Percentiles rank a stretch among this genome's conserved stretches.
These are phyloP conservation scores for Lagorchestes hirsutus DNA, from an alignment of 2,797 vertebrate genomes.

Conservation along the genomic window DNA sequence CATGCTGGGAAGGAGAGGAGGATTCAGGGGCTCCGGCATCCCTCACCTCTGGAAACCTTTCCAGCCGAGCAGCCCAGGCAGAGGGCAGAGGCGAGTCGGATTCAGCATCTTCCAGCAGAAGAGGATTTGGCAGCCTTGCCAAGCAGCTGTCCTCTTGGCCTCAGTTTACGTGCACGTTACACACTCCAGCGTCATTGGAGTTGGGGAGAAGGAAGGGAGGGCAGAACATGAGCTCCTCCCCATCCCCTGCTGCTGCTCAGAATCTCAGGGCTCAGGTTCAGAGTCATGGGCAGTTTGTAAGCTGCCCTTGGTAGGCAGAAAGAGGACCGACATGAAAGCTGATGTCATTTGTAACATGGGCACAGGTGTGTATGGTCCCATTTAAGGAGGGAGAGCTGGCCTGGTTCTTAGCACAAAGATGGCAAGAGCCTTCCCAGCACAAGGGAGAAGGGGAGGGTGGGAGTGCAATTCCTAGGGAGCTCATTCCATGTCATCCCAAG, in stretches of 20 bases:
- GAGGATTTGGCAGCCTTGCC: slow-evolving; percentile 3
- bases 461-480: background rate
- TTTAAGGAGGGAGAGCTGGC: background rate
- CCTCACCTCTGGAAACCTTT: background rate
- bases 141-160: background rate
- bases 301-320: background rate
- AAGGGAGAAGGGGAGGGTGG: background rate
- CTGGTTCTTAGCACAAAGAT: background rate
- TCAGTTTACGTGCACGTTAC: background rate
- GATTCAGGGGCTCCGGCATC: background rate
- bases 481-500: background rate
- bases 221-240: background rate
- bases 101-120: background rate
- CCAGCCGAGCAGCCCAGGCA: background rate
- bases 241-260: background rate
- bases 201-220: background rate
- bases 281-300: background rate
- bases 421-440: background rate
- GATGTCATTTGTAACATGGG: background rate
- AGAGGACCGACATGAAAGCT: background rate
- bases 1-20: slow-evolving; percentile 57
- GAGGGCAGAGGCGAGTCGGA: background rate
- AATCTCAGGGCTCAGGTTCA: background rate
- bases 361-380: background rate
- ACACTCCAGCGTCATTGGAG: background rate